These are phyloP conservation scores for Ceuthmochares aereus DNA, from an alignment of 2,113 vertebrate species.

Conservation along the genomic window DNA sequence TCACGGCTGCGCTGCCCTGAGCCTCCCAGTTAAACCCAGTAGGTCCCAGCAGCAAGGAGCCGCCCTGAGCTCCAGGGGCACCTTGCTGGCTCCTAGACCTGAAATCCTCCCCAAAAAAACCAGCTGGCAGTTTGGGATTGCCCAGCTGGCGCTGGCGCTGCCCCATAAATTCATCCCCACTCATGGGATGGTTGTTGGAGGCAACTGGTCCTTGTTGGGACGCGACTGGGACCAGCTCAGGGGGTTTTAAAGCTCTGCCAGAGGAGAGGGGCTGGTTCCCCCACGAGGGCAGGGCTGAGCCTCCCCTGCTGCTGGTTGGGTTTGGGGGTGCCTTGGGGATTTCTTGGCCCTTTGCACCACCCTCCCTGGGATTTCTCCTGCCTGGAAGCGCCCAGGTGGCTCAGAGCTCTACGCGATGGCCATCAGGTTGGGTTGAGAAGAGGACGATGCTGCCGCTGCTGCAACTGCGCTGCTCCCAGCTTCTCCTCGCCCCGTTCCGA, in stretches of 20 bases:
- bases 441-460: background rate
- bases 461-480: background rate
- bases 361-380: background rate
- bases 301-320: background rate
- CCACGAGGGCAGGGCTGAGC: background rate
- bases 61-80: background rate
- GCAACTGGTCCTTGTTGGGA: background rate
- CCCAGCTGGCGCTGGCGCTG: background rate
- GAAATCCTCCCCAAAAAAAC: background rate
- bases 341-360: background rate
- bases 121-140: background rate
- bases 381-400: background rate
- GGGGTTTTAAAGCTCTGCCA: background rate
- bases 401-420: background rate
- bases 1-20: background rate
- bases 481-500: background rate
- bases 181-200: background rate
- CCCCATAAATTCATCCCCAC: background rate
- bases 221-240: accelerated
- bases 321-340: background rate
- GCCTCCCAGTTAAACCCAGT: background rate
- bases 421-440: background rate
- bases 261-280: background rate
- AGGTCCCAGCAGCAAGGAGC: background rate
- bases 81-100: background rate